Conservation (phyloP, 1,140 invertebrate genomes). For the Prorops nasuta region DNA sequence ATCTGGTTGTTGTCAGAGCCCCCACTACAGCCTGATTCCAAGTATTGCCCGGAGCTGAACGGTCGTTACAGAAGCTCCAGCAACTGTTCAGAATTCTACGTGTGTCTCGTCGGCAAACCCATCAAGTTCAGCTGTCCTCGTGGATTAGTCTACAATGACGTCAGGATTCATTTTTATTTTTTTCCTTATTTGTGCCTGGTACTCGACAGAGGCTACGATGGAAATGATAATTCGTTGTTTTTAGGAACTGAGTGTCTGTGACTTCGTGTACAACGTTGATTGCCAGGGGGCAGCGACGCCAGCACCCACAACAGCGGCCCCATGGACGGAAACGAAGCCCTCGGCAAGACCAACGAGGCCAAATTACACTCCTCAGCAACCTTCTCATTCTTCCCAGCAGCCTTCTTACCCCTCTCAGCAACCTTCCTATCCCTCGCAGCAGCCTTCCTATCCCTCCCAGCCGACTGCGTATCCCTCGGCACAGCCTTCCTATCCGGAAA, state of each 20-base stretch:
- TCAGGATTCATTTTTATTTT: constrained; percentile 43
- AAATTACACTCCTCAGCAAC: background rate
- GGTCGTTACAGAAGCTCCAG: constrained; percentile 62
- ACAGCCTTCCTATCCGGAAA: constrained; percentile 3
- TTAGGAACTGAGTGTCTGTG: constrained; percentile 62
- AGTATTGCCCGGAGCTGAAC: constrained; percentile 48
- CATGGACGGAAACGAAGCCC: background rate
- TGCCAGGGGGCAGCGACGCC: constrained; percentile 54
- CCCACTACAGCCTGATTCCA: constrained; percentile 50
- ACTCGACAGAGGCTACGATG: too few species aligned
- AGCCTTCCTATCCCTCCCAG: background rate
- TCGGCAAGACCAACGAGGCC: too few species aligned
- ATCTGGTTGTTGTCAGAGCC: constrained; percentile 43
- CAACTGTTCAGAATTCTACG: constrained; percentile 67
- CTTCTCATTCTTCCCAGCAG: constrained; percentile 2
- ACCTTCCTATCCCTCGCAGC: background rate
- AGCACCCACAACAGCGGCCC: constrained; percentile 11
- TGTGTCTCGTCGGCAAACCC: constrained; percentile 61
- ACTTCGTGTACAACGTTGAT: constrained; percentile 60
- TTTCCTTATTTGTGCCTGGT: background rate
- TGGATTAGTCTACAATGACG: constrained; percentile 64
- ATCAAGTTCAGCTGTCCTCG: constrained; percentile 63
- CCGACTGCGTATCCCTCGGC: constrained; percentile 1
- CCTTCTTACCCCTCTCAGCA: constrained; percentile 8
- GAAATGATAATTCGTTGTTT: constrained; percentile 20